These are phyloP conservation scores for Nycteola revayana DNA, from an alignment of 2,888 invertebrate species.

Conservation along the genomic window DNA sequence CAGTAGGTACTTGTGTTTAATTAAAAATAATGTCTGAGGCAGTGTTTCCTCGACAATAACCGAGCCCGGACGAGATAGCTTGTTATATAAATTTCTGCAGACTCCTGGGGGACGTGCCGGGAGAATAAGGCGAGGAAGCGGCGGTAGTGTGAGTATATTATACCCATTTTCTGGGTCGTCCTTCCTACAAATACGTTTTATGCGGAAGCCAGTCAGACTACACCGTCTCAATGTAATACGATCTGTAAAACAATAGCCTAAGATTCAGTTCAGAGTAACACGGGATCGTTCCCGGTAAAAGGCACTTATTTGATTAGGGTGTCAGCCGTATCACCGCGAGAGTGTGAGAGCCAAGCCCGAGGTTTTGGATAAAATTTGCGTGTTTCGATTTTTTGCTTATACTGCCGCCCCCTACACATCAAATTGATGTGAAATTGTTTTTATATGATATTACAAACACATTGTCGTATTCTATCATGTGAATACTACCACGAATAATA, in stretches of 20 bases:
- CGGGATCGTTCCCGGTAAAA: constrained; percentile 63
- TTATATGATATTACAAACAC: constrained; percentile 23
- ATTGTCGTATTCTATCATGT: constrained; percentile 3
- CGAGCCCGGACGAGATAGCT: constrained; percentile 76
- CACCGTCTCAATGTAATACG: constrained; percentile 33
- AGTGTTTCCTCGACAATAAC: constrained; percentile 76
- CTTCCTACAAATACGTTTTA: constrained; percentile 82
- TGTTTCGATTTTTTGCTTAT: constrained; percentile 70
- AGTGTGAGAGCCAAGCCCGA: constrained; percentile 73
- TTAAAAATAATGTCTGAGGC: constrained; percentile 78
- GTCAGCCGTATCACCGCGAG: constrained; percentile 80
- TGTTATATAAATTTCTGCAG: constrained; percentile 81
- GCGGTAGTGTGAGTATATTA: constrained; percentile 81
- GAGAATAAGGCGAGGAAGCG: constrained; percentile 73
- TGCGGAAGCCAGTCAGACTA: constrained; percentile 76
- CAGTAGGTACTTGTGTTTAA: constrained; percentile 70
- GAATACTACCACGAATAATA: too few species aligned
- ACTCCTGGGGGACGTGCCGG: constrained; percentile 75
- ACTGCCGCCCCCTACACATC: constrained; percentile 39
- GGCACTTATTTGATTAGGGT: constrained; percentile 83
- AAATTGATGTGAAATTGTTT: constrained; percentile 56
- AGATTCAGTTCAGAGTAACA: constrained; percentile 37
- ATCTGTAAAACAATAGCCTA: constrained; percentile 42
- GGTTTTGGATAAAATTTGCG: constrained; percentile 80
- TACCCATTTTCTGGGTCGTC: constrained; percentile 83